Evolutionary conservation across 2,888 invertebrate genomes (phyloP).

Genomic region (Caenorhabditis sp.): DNA sequence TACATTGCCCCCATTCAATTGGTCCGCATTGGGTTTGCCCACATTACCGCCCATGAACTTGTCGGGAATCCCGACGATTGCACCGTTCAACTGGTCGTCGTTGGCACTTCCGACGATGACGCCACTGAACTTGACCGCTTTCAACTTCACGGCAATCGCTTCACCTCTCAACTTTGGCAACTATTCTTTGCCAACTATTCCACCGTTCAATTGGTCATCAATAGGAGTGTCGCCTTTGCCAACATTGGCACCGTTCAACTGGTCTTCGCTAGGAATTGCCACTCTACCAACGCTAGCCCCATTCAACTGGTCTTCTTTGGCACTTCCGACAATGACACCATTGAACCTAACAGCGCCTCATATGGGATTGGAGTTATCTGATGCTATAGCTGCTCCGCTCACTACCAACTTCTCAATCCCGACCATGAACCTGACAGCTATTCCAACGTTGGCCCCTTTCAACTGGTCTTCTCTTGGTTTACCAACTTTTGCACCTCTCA

Average conservation of each 20-base stretch:
- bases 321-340: neutral
- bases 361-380: too few relatives aligned
- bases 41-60: slow-evolving; percentile 2
- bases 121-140: too few relatives aligned
- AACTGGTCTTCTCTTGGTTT: neutral
- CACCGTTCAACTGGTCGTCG: too few relatives aligned
- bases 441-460: neutral
- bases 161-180: too few relatives aligned
- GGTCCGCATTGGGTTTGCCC: neutral
- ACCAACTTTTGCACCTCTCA: slow-evolving; percentile 8
- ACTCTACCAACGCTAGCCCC: neutral
- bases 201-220: neutral
- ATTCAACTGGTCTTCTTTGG: neutral
- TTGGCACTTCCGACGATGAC: too few relatives aligned
- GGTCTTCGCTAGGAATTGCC: neutral
- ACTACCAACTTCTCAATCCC: too few relatives aligned
- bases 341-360: neutral
- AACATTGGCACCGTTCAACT: neutral
- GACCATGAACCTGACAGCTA: neutral
- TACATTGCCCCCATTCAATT: slow-evolving; percentile 5
- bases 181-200: neutral
- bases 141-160: too few relatives aligned
- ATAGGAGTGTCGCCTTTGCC: neutral
- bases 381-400: too few relatives aligned
- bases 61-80: neutral